Evolutionary conservation across 1,140 invertebrate genomes (phyloP), one percentile per base, ranked within the genome.

Genomic region (Callitettix versicolor): DNA sequence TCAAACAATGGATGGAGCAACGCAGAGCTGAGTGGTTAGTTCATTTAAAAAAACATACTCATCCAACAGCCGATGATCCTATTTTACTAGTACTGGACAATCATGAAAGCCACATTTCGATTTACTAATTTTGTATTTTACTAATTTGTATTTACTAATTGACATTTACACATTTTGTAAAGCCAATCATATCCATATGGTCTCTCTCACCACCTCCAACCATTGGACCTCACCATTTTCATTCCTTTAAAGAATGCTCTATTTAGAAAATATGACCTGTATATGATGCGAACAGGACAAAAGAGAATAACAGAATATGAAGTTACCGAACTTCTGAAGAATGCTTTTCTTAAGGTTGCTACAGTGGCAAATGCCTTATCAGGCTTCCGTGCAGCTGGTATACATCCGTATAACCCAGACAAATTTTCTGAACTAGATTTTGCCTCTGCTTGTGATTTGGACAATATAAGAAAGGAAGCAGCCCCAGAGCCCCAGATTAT

Each of bases 161-260:
- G 43, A 63, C 40, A 55, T 46, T 24, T 53, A 63, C 20, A 49
- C 62, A 33, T 56, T 58, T 38, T 58, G 42, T 34, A 54, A 43
- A 49, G 56, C 47, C 51, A 62, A 62, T 56, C 51, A 58, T 9
- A 58, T 68, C 7, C 46, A 56, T 1, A 55, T 67, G n/a, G 15
- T 69, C 2, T 59, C 55, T 12, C 63, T 65, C 68, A 71, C 49
- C 64, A 63, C 52, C 58, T 71, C 11, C 70, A 71, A 44, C 71
- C 69, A 1, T 58, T 73, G 15, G 70, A 70, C 58, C 14, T 55
- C 22, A 51, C 57, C 15, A 63, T 71, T 48, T 69, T 64, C 57
- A 59, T 62, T 7, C 62, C 66, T 42, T 62, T 70, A 9, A 69
- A 69, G 56, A 57, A 26, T 15, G 26, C 46, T 14, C 15, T 49